Base-by-base conservation (phyloP, 2,888 invertebrate species). In the Drosophila neoperkinsi region DNA sequence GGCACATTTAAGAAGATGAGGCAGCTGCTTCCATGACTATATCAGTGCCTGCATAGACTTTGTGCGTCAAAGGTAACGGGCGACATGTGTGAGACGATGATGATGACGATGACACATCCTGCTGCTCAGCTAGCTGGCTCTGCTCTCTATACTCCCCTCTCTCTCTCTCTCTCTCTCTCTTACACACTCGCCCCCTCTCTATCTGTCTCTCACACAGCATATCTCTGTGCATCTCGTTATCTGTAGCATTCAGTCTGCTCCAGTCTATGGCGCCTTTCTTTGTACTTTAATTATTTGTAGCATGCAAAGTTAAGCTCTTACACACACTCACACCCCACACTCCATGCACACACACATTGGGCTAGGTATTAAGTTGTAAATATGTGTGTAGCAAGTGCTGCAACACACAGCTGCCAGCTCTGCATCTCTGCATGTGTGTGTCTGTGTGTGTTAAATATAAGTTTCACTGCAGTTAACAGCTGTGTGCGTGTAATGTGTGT, bases 211-310 rank as follows among this genome's bases (percentile, higher is more conserved):
- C n/a, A 28, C 28, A n/a, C 25, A 25, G 28, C 28, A 41, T n/a
- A 41, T 41, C 41, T n/a, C 21, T 21, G 11, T 21, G 11, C 11
- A 43, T 43, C 43, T 11, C 21, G 21, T 43, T 46, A 46, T 46
- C 46, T 16, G 46, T 9, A 25, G 46, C 46, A 25, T 25, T 11
- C 53, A 41, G 34, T 56, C 34, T 59, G 41, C 33, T 36, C n/a
- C 61, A 62, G 67, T 65, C 60, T 61, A 25, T 57, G 56, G 77
- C 69, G 69, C 64, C 86, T 75, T 82, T 81, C 76, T 85, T 85
- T 78, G 82, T 84, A 83, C 84, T 88, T 84, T 84, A 84, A 84
- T 84, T 84, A 84, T 84, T 88, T 84, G 84, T 83, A 81, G 81
- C 83, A 84, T 82, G 86, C 78, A 88, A 84, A 84, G 84, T 84